A percentile compares a stretch with the other conserved stretches of the same genome.
phyloP scores from a whole-genome alignment of 2,113 vertebrate genomes.

The Ginglymostoma cirratum region DNA sequence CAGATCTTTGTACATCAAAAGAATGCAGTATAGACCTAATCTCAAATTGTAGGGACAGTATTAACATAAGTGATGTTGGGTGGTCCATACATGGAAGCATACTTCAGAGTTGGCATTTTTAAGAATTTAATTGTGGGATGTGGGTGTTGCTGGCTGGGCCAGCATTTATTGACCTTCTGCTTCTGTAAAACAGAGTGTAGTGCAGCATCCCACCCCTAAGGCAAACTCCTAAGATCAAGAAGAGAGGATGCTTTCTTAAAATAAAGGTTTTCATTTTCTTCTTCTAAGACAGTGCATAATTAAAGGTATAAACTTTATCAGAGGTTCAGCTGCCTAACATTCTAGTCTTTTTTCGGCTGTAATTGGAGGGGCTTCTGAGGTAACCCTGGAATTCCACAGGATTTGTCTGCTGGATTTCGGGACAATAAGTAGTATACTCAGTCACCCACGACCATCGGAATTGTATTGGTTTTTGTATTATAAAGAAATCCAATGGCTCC shows the following conservation, averaged over 20 bases:
- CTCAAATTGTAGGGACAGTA: not conserved
- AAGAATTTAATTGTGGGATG: too few species aligned
- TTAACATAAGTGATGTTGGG: not conserved
- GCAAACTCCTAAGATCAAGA: not conserved
- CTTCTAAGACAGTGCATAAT: not conserved
- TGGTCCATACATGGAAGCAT: not conserved
- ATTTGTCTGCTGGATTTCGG: not conserved
- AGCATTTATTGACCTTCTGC: not conserved
- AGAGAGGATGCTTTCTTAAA: not conserved
- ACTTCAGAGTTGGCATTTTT: not conserved
- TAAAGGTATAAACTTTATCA: not conserved
- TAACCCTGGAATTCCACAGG: not conserved
- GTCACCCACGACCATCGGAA: not conserved
- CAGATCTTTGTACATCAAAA: not conserved
- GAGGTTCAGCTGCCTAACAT: not conserved
- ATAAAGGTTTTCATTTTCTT: not conserved
- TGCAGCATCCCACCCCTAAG: not conserved
- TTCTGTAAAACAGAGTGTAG: not conserved
- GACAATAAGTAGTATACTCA: not conserved
- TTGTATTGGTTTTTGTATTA: not conserved
- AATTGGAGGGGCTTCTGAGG: not conserved
- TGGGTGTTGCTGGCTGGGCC: too few species aligned
- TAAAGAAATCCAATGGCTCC: not conserved
- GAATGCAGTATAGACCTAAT: not conserved
- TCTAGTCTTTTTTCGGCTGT: not conserved